phyloP scores from a whole-genome alignment of 2,113 vertebrate genomes.

The Chroicocephalus ridibundus region DNA sequence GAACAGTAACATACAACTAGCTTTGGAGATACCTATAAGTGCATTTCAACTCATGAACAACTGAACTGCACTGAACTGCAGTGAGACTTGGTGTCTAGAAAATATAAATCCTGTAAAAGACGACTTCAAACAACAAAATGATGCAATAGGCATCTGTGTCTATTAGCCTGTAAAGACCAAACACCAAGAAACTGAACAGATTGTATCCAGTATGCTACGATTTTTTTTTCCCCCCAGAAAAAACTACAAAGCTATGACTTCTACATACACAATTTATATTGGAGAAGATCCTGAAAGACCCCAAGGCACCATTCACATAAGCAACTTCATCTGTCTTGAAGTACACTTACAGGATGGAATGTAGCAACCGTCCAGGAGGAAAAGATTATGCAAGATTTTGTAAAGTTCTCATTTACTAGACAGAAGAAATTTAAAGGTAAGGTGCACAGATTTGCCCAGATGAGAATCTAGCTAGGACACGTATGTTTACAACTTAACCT shows the following conservation, averaged over 20 bases:
- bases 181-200: not conserved
- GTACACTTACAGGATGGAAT: not conserved
- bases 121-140: not conserved
- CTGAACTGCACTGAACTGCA: not conserved
- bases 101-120: not conserved
- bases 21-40: not conserved
- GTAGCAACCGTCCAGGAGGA: not conserved
- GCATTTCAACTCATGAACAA: not conserved
- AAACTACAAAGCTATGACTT: not conserved
- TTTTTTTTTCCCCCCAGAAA: not conserved
- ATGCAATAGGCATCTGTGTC: not conserved
- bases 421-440: not conserved
- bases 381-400: not conserved
- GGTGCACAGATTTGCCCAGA: not conserved
- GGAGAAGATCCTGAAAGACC: conserved; percentile 31
- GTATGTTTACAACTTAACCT: not conserved
- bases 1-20: not conserved
- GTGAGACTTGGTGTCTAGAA: not conserved
- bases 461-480: not conserved
- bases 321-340: conserved; percentile 17
- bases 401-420: not conserved
- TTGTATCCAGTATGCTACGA: not conserved
- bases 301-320: not conserved
- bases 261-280: not conserved
- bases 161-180: not conserved